A percentile compares a stretch with the other conserved stretches of the same genome.
These are phyloP conservation scores for Enteromius fasciolatus DNA, from an alignment of 2,797 vertebrate species.

Conservation along the genomic window DNA sequence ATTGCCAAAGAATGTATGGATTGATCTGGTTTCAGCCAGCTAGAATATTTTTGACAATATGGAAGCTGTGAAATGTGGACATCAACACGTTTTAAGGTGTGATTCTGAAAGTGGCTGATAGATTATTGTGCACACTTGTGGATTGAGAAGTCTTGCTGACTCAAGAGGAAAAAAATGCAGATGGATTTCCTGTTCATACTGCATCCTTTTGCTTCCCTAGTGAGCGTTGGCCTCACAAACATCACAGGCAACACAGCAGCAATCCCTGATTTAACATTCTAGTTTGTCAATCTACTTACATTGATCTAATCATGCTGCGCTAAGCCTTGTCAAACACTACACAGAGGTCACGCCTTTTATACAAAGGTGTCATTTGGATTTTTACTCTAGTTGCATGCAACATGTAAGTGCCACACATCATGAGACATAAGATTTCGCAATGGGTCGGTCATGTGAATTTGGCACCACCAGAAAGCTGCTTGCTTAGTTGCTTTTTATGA, in stretches of 20 bases:
- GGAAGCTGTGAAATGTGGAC: background rate
- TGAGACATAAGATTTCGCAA: background rate
- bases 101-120: slow-evolving; percentile 8
- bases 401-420: no score
- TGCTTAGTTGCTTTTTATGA: background rate
- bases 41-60: slow-evolving; percentile 41
- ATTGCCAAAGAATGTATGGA: slow-evolving; percentile 26
- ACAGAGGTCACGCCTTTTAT: background rate
- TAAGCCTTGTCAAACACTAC: slow-evolving; percentile 7
- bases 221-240: slow-evolving; percentile 17
- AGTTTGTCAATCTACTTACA: background rate
- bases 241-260: slow-evolving; percentile 14
- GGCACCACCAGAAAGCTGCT: background rate
- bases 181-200: slow-evolving; percentile 68
- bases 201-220: slow-evolving; percentile 44
- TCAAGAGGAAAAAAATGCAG: slow-evolving; percentile 63
- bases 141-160: slow-evolving; percentile 68
- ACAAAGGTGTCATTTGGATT: background rate
- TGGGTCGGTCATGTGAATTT: background rate
- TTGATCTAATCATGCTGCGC: background rate
- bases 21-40: slow-evolving; percentile 45
- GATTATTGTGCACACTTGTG: slow-evolving; percentile 21
- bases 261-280: slow-evolving; percentile 6
- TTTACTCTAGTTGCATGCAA: background rate
- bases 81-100: slow-evolving; percentile 30